Conservation (phyloP, 2,797 vertebrate genomes). For the Lagodon rhomboides region DNA sequence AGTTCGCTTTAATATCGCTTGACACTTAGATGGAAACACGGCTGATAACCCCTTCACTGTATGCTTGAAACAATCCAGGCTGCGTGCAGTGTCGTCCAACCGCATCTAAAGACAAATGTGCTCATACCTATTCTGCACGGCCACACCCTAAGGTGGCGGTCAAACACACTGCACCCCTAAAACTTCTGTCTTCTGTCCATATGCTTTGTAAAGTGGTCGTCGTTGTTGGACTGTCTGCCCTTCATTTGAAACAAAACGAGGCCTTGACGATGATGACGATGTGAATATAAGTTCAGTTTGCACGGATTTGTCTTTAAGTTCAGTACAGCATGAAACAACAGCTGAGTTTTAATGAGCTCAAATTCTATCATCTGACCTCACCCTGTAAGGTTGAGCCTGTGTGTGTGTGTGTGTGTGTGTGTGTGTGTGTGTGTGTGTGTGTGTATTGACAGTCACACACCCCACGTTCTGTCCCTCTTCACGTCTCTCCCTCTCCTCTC, state of each 20-base stretch:
- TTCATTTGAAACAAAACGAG: background rate
- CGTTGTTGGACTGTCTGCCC: background rate
- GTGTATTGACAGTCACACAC: constrained; percentile 43
- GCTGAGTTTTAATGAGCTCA: constrained; percentile 62
- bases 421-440: constrained; percentile 14
- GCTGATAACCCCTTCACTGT: background rate
- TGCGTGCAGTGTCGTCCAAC: background rate
- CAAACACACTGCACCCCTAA: background rate
- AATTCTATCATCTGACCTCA: constrained; percentile 40
- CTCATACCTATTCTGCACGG: background rate
- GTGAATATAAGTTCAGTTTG: background rate
- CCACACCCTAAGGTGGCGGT: background rate
- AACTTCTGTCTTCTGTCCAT: background rate
- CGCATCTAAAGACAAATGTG: background rate
- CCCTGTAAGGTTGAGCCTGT: constrained; percentile 33
- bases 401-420: constrained; percentile 23
- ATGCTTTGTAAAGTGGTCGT: background rate
- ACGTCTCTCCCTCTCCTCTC: constrained; percentile 48
- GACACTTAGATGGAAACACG: too few species aligned
- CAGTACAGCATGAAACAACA: constrained; percentile 43
- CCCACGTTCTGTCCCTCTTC: constrained; percentile 45
- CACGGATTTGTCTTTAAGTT: constrained; percentile 32
- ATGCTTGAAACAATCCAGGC: background rate
- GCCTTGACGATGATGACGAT: background rate
- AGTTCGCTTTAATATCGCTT: too few species aligned